Conservation (phyloP, 2,113 vertebrate genomes). For the Hydropotes inermis region DNA sequence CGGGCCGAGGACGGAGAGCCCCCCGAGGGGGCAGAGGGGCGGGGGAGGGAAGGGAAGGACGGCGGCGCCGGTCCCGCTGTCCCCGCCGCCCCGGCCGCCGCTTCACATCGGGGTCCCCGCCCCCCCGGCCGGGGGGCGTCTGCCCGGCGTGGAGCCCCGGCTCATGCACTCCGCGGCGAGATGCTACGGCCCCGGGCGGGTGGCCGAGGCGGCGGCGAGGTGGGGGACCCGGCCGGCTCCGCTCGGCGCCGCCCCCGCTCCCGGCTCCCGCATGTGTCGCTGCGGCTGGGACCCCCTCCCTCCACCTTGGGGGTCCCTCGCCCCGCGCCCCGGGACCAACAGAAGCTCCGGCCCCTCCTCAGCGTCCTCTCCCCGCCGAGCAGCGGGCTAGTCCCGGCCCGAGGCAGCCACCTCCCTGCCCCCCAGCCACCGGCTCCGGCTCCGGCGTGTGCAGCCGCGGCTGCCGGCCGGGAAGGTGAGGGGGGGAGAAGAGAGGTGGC, state of each 20-base stretch:
- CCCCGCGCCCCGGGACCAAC: slow-evolving; percentile 28
- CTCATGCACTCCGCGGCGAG: slow-evolving; percentile 65
- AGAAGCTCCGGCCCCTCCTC: slow-evolving; percentile 27
- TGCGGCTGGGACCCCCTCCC: slow-evolving; percentile 69
- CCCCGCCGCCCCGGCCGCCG: slow-evolving; percentile 52
- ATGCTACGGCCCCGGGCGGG: slow-evolving; percentile 69
- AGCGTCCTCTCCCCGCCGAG: slow-evolving; percentile 34
- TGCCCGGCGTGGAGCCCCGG: slow-evolving; percentile 13
- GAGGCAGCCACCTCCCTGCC: slow-evolving; percentile 61
- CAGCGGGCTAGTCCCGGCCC: slow-evolving; percentile 37
- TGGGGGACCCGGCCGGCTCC: slow-evolving; percentile 74
- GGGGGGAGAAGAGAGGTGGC: slow-evolving; percentile 49
- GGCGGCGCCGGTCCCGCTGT: slow-evolving; percentile 51
- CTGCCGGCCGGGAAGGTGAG: slow-evolving; percentile 69
- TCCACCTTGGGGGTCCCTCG: slow-evolving; percentile 55
- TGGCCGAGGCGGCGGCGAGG: slow-evolving; percentile 49
- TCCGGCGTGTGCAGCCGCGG: slow-evolving; percentile 69
- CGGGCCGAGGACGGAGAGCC: slow-evolving; percentile 29
- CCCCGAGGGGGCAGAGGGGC: slow-evolving; percentile 55
- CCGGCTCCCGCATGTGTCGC: slow-evolving; percentile 74
- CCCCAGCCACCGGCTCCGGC: slow-evolving; percentile 58
- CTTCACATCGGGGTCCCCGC: slow-evolving; percentile 74
- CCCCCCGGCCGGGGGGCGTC: slow-evolving; percentile 64
- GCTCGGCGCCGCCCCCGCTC: slow-evolving; percentile 77
- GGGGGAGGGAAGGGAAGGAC: slow-evolving; percentile 26